Base-by-base conservation (phyloP, 2,113 vertebrate genomes). In the Oryzias curvinotus region DNA sequence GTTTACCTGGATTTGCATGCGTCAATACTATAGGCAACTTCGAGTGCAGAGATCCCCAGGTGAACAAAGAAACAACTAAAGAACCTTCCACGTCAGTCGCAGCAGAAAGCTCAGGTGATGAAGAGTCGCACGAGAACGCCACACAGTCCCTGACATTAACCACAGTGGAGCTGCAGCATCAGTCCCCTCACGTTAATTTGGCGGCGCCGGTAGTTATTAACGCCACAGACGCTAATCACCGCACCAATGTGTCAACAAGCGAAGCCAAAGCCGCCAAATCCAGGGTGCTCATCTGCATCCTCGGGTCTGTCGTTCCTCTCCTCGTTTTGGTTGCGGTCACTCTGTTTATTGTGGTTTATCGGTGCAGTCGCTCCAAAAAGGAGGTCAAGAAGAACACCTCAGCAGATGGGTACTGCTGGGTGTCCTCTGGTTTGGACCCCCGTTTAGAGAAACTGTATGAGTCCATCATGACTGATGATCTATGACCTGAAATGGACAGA, bases 361-460 rank as follows among this genome's bases (percentile, higher is more conserved):
- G 91, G 43, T 86, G 82, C 66, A 84, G 52, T n/a, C 88, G 82
- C 6, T 43, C 78, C 8, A 83, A 81, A 60, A 91, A 80, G 26
- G 77, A 83, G 58, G 70, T 65, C 6, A 90, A 89, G 78, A 92
- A 91, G 75, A 88, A 52, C 0, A 18, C 47, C 4, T 73, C 86
- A 0, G 54, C 87, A 0, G 91, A 93, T 45, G 88, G 89, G n/a
- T 93, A 93, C 62, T 92, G 91, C 47, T 93, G 92, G 92, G 90
- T 92, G 10, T 85, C 91, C 5, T 85, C 91, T 10, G 91, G 87
- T 21, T 42, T 91, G 54, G 86, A 87, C 53, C 61, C 69, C 7
- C 87, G 80, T 25, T 28, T 87, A 48, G 87, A 91, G 63, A 89
- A 86, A 80, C 59, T 86, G 1, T 81, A 88, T 0, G 81, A 86